These are phyloP conservation scores for Coryphaenoides rupestris DNA, from an alignment of 2,113 vertebrate genomes.

Conservation along the genomic window DNA sequence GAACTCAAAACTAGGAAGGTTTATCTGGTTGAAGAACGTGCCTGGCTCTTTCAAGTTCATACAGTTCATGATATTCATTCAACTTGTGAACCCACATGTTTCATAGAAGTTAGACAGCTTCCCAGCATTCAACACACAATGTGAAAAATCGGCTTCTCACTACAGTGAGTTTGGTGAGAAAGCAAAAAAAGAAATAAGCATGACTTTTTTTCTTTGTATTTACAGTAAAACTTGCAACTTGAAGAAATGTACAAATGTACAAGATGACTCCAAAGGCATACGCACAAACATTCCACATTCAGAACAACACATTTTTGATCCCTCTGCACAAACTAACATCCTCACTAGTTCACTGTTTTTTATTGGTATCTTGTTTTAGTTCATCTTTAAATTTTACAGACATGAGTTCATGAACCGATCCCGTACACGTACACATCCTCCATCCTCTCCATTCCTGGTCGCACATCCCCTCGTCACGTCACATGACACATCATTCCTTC, in stretches of 20 bases:
- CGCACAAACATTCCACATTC: constrained; percentile 81
- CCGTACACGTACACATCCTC: constrained; percentile 69
- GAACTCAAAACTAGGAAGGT: too few relatives aligned
- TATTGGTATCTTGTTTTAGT: constrained; percentile 6
- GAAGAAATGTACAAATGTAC: constrained; percentile 95
- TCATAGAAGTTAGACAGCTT: too few relatives aligned
- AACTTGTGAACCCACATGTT: too few relatives aligned
- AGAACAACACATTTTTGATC: constrained; percentile 82
- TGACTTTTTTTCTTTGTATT: constrained; percentile 78
- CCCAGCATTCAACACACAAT: too few relatives aligned
- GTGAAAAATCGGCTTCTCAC: too few relatives aligned
- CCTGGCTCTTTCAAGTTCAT: too few relatives aligned
- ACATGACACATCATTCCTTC: constrained; percentile 81
- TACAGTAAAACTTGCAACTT: constrained; percentile 91
- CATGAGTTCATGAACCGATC: constrained; percentile 75
- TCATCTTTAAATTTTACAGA: constrained; percentile 66
- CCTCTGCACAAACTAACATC: constrained; percentile 94
- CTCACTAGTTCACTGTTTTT: constrained; percentile 76
- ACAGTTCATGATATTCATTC: too few relatives aligned
- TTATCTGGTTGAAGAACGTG: too few relatives aligned
- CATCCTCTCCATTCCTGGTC: constrained; percentile 73
- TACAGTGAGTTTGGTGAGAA: constrained; percentile 66
- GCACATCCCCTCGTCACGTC: constrained; percentile 81
- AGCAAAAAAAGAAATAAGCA: constrained; percentile 72
- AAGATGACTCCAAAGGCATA: constrained; percentile 87